Conservation (phyloP, 2,797 vertebrate genomes). For the Pseudopleuronectes americanus region DNA sequence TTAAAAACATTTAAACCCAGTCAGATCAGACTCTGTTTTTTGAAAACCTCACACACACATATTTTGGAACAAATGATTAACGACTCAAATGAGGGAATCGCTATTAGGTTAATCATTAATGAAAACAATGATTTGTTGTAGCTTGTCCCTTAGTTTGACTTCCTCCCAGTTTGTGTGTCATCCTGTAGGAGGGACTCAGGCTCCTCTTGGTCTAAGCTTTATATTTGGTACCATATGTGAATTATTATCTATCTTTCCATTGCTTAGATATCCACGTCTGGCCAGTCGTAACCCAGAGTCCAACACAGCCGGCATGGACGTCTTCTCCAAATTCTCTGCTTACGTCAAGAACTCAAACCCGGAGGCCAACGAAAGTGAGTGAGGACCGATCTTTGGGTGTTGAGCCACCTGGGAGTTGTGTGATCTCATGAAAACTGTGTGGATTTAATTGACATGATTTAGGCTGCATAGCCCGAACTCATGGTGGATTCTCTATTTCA, state of each 20-base stretch:
- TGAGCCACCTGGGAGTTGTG: too few species aligned
- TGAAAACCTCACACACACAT: too few species aligned
- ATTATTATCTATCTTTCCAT: background rate
- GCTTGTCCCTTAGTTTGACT: too few species aligned
- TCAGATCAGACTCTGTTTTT: too few species aligned
- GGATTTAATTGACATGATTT: too few species aligned
- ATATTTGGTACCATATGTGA: background rate
- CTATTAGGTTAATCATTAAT: too few species aligned
- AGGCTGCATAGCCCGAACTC: background rate
- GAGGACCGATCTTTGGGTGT: background rate
- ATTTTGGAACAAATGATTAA: too few species aligned
- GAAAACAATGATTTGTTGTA: too few species aligned
- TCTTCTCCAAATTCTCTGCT: conserved; percentile 95
- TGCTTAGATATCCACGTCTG: conserved; percentile 87
- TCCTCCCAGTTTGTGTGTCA: background rate
- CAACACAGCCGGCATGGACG: conserved; percentile 91
- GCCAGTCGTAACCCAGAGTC: conserved; percentile 91
- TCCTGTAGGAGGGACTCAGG: too few species aligned
- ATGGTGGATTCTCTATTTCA: background rate
- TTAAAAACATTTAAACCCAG: too few species aligned
- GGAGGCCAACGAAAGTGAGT: conserved; percentile 87
- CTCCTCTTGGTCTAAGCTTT: background rate
- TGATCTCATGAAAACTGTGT: too few species aligned
- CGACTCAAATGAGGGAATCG: too few species aligned
- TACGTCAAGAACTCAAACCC: conserved; percentile 95